Evolutionary conservation across 1,140 invertebrate species (phyloP).

Genomic region (Thaumetopoea pityocampa): DNA sequence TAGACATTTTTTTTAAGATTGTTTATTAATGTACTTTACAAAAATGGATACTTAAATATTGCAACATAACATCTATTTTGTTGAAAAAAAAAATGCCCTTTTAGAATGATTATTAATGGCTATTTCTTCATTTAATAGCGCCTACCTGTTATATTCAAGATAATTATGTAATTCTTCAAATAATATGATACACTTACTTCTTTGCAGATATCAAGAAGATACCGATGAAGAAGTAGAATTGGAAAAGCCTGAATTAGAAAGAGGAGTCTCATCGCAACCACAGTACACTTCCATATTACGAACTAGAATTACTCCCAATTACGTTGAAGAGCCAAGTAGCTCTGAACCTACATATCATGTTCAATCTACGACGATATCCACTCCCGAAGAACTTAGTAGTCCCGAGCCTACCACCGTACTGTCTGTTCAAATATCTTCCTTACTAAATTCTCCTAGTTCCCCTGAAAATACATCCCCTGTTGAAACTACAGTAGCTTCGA

Average conservation of each 20-base stretch:
- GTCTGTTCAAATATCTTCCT: constrained; percentile 71
- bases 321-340: constrained; percentile 39
- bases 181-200: no score
- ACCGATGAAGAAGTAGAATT: constrained; percentile 40
- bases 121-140: no score
- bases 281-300: constrained; percentile 59
- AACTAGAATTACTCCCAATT: constrained; percentile 42
- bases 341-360: constrained; percentile 37
- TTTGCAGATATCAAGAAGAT: constrained; percentile 48
- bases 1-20: constrained; percentile 3
- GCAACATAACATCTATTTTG: no score
- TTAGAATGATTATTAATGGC: no score
- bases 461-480: constrained; percentile 33
- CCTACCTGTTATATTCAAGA: no score
- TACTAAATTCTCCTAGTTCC: constrained; percentile 59
- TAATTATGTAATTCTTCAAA: no score
- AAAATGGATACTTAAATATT: no score
- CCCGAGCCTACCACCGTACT: constrained; percentile 68
- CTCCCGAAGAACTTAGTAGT: constrained; percentile 39
- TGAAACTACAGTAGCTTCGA: constrained; percentile 31
- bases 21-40: constrained; percentile 5
- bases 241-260: constrained; percentile 55
- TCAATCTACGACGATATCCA: constrained; percentile 27
- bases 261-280: constrained; percentile 61
- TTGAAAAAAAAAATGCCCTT: no score